Base-by-base conservation (phyloP, 2,888 invertebrate species). In the Pyrochroa serraticornis region DNA sequence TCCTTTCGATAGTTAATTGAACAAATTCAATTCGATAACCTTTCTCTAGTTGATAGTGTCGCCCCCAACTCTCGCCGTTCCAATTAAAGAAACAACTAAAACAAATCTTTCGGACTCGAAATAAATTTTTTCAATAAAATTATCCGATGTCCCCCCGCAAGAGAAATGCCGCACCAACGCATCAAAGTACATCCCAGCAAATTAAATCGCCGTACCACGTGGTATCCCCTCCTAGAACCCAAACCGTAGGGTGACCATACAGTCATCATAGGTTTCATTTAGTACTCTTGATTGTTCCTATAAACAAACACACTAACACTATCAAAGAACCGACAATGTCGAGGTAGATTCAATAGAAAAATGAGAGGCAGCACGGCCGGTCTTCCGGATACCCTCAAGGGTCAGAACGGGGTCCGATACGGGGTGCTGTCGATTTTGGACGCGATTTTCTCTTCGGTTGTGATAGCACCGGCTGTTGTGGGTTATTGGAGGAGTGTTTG, bases 401-500 rank as follows among this genome's bases (percentile, higher is more conserved):
- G 41, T 8, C 74, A 42, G 12, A 31, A 48, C 39, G 46, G 31
- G 33, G 36, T 41, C 12, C 32, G 83, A 79, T 76, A 83, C 75
- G 71, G 78, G 60, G 79, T 90, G 46, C 82, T 92, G 48, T 86
- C 87, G 60, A 76, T 87, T 65, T 81, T 92, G 61, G 93, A 93
- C 78, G 83, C 85, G 33, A 73, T 89, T 12, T 84, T 93, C 76
- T 88, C 92, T 47, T 85, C 88, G 64, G 73, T 85, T 7, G 82
- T 93, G 33, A 87, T 92, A 10, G 89, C 91, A 1, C 93, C 93
- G 7, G 86, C 89, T 52, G 92, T 93, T 44, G 91, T 94, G 54
- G 86, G 88, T 62, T 93, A 92, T 78, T 93, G 94, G 94, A 84
- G 93, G 63, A 91, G 92, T 64, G 90, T 91, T 42, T 94, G 93